Percentiles rank a stretch among this genome's conserved stretches.
These are phyloP conservation scores for Streptopelia turtur DNA, from an alignment of 2,797 vertebrate species.

Conservation along the genomic window DNA sequence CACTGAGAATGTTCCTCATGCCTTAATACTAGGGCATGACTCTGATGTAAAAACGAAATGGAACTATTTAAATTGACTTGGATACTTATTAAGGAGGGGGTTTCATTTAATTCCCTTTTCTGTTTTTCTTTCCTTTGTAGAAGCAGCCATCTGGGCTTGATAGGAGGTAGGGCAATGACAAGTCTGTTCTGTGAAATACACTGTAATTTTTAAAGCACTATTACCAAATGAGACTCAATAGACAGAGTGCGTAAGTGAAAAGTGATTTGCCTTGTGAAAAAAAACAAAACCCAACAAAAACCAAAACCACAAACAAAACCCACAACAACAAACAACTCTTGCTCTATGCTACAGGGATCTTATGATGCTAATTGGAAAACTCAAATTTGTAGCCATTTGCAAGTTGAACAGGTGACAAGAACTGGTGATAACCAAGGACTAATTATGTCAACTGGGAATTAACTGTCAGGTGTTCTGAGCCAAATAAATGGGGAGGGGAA, in stretches of 20 bases:
- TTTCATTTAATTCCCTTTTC: constrained; percentile 55
- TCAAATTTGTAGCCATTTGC: constrained; percentile 53
- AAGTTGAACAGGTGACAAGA: constrained; percentile 61
- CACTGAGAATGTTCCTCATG: constrained; percentile 57
- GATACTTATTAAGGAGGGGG: constrained; percentile 63
- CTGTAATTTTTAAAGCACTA: constrained; percentile 64
- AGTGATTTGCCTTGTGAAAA: constrained; percentile 34
- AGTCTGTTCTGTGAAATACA: constrained; percentile 56
- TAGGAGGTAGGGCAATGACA: constrained; percentile 52
- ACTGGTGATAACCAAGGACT: constrained; percentile 52
- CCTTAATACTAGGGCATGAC: constrained; percentile 58
- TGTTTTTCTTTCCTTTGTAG: constrained; percentile 34
- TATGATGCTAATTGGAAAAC: constrained; percentile 49
- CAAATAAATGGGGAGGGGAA: constrained; percentile 41
- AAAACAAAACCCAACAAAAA: background rate
- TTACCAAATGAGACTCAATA: constrained; percentile 58
- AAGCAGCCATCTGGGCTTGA: constrained; percentile 61
- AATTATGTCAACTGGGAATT: constrained; percentile 52
- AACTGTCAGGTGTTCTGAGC: constrained; percentile 42
- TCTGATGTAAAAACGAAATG: constrained; percentile 66
- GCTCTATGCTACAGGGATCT: background rate
- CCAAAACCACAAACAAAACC: too few relatives aligned
- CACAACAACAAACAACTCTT: background rate
- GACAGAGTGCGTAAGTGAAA: constrained; percentile 49
- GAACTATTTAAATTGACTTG: constrained; percentile 67